Percentiles rank a stretch among this genome's conserved stretches.
These are phyloP conservation scores for Hyperoplus lanceolatus DNA, from an alignment of 2,797 vertebrate species.

Conservation along the genomic window DNA sequence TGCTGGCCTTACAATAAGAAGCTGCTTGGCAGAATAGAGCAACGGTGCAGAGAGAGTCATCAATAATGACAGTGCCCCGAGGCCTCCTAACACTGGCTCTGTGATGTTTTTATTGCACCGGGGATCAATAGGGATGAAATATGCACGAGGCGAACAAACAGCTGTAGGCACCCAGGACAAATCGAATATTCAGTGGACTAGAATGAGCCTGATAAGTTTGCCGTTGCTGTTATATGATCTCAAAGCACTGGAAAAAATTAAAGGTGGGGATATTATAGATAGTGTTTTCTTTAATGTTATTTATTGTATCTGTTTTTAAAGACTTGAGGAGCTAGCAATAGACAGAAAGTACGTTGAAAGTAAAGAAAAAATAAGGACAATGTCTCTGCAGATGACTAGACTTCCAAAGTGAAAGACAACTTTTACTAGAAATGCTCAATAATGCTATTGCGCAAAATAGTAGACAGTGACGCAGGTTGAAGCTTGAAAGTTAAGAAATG, in stretches of 20 bases:
- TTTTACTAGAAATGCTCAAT: not conserved
- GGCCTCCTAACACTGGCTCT: constrained; percentile 31
- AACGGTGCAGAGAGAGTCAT: constrained; percentile 44
- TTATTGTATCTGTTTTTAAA: not conserved
- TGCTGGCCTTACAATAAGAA: constrained; percentile 49
- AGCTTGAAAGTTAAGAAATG: not conserved
- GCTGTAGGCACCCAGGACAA: constrained; percentile 46
- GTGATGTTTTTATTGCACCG: constrained; percentile 65
- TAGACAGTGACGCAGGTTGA: not conserved
- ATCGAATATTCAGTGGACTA: constrained; percentile 14
- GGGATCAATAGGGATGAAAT: constrained; percentile 74
- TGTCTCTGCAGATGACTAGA: not conserved
- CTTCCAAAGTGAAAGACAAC: not conserved
- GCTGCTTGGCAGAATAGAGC: constrained; percentile 15
- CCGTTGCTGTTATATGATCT: not conserved
- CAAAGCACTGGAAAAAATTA: not conserved
- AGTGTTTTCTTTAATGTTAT: too few relatives aligned
- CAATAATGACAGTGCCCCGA: constrained; percentile 57
- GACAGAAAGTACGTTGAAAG: not conserved
- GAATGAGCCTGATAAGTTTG: constrained; percentile 5
- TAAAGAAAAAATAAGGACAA: not conserved
- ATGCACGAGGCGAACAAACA: constrained; percentile 64
- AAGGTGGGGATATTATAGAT: not conserved
- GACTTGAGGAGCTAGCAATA: not conserved
- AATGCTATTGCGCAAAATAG: not conserved